Percentiles rank a stretch among this genome's conserved stretches.
phyloP scores from a whole-genome alignment of 2,888 invertebrate genomes.

The Dusona sp. region DNA sequence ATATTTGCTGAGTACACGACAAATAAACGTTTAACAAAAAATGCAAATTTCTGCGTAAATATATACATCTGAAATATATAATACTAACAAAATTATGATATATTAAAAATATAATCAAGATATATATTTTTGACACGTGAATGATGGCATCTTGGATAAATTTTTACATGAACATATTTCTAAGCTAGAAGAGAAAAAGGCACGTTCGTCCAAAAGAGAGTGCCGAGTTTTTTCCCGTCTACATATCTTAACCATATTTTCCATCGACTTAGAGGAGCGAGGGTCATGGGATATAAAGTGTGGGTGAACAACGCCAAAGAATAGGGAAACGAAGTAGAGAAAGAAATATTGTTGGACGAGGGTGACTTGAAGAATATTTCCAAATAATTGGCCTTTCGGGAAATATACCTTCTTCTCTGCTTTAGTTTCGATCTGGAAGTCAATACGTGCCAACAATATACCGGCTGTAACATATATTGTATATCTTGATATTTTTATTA shows the following conservation, averaged over 20 bases:
- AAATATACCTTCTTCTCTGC: slow-evolving; percentile 38
- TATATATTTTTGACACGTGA: too few species aligned
- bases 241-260: slow-evolving; percentile 15
- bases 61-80: neutral
- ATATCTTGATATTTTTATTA: neutral
- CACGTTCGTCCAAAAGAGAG: slow-evolving; percentile 7
- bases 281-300: slow-evolving; percentile 10
- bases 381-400: slow-evolving; percentile 64
- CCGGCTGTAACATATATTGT: neutral
- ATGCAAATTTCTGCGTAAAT: neutral
- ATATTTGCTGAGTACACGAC: neutral
- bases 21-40: neutral
- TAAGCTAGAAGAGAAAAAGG: neutral
- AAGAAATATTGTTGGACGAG: slow-evolving; percentile 28
- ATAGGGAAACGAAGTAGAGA: slow-evolving; percentile 7
- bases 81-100: neutral
- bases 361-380: slow-evolving; percentile 50
- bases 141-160: neutral
- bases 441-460: slow-evolving; percentile 38
- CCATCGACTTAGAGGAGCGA: slow-evolving; percentile 13
- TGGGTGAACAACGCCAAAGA: slow-evolving; percentile 20
- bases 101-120: neutral
- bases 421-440: neutral
- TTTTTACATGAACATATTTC: neutral
- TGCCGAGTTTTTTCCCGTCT: neutral